Conservation (phyloP, 2,797 vertebrate genomes). For the Artibeus lituratus region DNA sequence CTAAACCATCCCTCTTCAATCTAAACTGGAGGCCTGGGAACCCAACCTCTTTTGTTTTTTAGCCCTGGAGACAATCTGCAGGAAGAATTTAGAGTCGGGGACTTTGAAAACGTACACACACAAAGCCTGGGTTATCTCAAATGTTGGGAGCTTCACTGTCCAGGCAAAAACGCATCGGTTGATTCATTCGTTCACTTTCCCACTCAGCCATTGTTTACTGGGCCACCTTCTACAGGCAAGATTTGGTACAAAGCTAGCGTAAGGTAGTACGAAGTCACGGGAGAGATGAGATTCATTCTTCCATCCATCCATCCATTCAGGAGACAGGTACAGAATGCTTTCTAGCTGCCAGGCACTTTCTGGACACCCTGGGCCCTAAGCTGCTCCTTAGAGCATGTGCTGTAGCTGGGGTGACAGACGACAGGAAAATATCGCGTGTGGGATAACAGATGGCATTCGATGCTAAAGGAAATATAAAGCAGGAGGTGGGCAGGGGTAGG, state of each 20-base stretch:
- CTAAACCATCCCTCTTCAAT: neutral
- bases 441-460: neutral
- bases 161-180: neutral
- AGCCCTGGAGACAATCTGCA: neutral
- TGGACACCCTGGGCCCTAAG: neutral
- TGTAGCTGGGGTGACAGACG: neutral
- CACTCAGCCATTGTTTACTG: too few relatives aligned
- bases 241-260: neutral
- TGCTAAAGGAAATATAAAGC: neutral
- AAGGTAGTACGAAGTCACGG: neutral
- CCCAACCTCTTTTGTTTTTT: neutral
- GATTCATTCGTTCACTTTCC: neutral
- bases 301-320: neutral
- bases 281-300: neutral
- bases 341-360: neutral
- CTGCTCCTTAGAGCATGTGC: accelerated
- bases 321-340: neutral
- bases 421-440: accelerated
- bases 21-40: neutral
- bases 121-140: neutral
- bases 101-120: neutral
- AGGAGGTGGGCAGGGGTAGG: neutral
- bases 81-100: neutral
- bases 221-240: neutral
- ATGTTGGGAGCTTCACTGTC: neutral